Conservation (phyloP, 2,113 vertebrate species). For the Menidia beryllina region DNA sequence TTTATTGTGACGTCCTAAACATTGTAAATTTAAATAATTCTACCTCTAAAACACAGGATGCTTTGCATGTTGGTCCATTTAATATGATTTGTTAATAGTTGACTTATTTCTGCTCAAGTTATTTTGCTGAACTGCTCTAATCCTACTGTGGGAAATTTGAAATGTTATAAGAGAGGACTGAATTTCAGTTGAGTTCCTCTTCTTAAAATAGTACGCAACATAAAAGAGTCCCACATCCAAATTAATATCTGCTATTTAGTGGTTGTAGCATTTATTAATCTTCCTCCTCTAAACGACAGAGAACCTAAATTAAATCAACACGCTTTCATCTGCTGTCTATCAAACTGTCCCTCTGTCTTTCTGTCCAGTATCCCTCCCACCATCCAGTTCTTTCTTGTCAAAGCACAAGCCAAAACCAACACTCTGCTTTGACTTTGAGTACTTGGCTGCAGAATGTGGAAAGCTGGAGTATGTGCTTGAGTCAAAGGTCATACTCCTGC, state of each 20-base stretch:
- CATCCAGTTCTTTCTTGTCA: conserved; percentile 59
- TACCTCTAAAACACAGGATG: no score
- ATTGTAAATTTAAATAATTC: neutral
- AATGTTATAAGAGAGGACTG: no score
- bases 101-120: neutral
- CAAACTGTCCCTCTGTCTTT: conserved; percentile 30
- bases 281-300: conserved; percentile 10
- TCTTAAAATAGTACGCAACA: no score
- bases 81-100: conserved; percentile 5
- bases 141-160: neutral
- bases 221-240: neutral
- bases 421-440: conserved; percentile 74
- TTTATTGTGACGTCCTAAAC: neutral
- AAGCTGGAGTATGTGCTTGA: conserved; percentile 67
- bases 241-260: no score
- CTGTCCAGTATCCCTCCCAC: conserved; percentile 31
- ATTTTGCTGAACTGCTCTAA: conserved; percentile 9
- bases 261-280: neutral
- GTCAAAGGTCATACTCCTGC: conserved; percentile 71
- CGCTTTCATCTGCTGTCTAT: conserved; percentile 33
- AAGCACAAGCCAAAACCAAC: conserved; percentile 77
- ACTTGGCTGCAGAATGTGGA: conserved; percentile 68
- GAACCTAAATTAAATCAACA: conserved; percentile 39
- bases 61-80: conserved; percentile 12
- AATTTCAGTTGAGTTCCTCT: no score